phyloP scores from a whole-genome alignment of 2,797 vertebrate species.

The Falco concolor region DNA sequence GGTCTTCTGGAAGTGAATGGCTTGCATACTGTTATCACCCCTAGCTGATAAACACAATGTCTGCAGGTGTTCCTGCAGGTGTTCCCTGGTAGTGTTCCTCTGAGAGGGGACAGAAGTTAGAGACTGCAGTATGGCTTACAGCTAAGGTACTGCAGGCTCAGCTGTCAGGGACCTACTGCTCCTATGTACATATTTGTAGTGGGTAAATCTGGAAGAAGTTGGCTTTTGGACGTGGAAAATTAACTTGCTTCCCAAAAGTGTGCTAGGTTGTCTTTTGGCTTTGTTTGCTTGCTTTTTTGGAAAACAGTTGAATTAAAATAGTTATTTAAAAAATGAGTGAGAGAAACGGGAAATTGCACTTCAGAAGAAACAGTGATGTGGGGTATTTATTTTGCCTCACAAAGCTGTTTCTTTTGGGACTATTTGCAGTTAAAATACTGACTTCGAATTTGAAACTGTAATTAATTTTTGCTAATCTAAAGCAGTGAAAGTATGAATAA shows the following conservation, averaged over 20 bases:
- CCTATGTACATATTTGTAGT: neutral
- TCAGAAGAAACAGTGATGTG: neutral
- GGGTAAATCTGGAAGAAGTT: neutral
- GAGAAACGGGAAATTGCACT: neutral
- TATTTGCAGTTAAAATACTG: neutral
- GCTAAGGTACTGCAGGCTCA: neutral
- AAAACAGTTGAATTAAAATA: neutral
- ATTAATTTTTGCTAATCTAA: neutral
- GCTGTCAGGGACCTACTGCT: neutral
- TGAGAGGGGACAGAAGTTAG: neutral
- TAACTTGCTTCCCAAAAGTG: neutral
- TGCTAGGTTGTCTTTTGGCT: neutral
- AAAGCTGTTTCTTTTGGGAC: neutral
- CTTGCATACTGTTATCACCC: neutral
- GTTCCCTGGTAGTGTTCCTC: neutral
- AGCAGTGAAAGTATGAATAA: neutral
- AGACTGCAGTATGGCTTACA: neutral
- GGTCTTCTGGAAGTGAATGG: neutral
- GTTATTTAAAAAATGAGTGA: neutral
- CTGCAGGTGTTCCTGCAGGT: neutral
- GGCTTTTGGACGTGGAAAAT: neutral
- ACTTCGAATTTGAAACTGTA: neutral
- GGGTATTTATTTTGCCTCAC: neutral
- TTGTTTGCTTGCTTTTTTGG: neutral
- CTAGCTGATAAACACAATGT: neutral